phyloP scores from a whole-genome alignment of 2,888 invertebrate species.

The Pemphredon lugubris region DNA sequence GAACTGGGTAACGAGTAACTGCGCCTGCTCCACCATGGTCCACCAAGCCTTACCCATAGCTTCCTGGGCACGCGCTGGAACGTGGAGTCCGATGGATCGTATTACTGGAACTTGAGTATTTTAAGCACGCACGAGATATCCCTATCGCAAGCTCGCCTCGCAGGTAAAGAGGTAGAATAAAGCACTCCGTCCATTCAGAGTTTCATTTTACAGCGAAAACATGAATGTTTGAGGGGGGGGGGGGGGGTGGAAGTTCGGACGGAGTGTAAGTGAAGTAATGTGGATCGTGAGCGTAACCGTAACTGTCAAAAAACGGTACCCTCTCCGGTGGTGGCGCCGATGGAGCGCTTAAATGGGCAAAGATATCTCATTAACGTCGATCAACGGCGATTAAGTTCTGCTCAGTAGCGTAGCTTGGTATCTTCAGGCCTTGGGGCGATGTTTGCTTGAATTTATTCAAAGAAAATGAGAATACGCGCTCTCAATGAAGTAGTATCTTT shows the following conservation, averaged over 20 bases:
- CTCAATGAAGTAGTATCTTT: too few relatives aligned
- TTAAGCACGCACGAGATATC: constrained; percentile 45
- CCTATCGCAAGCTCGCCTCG: constrained; percentile 27
- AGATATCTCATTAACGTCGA: background rate
- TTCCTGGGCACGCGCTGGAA: constrained; percentile 7
- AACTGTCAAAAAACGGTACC: too few relatives aligned
- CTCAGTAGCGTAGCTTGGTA: too few relatives aligned
- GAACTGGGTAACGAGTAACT: constrained; percentile 3
- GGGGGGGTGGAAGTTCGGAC: too few relatives aligned
- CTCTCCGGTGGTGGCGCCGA: too few relatives aligned
- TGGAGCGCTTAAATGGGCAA: background rate
- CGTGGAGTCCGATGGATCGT: constrained; percentile 24
- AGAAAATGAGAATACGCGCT: too few relatives aligned
- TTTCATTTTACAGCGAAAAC: background rate
- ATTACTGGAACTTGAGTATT: constrained; percentile 35
- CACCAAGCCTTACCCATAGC: background rate
- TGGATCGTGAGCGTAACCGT: too few relatives aligned
- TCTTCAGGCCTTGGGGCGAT: too few relatives aligned
- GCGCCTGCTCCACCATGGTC: background rate
- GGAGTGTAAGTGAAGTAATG: too few relatives aligned
- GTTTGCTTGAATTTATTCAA: too few relatives aligned
- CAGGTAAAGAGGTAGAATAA: constrained; percentile 1
- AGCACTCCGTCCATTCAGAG: background rate
- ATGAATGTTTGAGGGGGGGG: too few relatives aligned
- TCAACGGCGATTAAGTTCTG: background rate